Evolutionary conservation across 2,113 vertebrate species (phyloP).

Genomic region (Micronycteris hirsuta): DNA sequence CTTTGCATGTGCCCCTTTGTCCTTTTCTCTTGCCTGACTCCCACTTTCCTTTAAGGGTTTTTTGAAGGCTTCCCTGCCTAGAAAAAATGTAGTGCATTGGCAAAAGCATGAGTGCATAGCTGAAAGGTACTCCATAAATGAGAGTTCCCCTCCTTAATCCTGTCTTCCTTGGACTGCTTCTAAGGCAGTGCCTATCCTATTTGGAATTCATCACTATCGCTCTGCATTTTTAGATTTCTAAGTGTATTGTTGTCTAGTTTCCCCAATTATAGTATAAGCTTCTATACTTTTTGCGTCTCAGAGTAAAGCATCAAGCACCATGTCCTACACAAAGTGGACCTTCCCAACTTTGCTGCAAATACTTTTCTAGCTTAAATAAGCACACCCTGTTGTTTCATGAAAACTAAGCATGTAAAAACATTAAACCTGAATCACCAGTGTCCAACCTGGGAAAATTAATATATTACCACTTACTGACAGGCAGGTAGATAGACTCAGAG

Average conservation of each 20-base stretch:
- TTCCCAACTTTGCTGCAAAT: constrained; percentile 11
- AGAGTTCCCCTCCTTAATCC: background rate
- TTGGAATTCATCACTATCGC: background rate
- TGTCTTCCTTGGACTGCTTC: background rate
- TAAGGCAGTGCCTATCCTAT: background rate
- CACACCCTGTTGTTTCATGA: background rate
- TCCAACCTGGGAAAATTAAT: constrained; percentile 7
- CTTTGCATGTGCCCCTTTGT: background rate
- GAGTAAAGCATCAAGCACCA: background rate
- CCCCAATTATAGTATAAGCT: background rate
- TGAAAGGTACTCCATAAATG: background rate
- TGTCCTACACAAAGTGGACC: background rate
- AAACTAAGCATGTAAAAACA: background rate
- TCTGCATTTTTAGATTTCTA: background rate
- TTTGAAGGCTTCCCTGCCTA: background rate
- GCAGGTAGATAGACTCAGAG: background rate
- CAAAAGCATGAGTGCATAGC: background rate
- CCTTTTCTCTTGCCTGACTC: background rate
- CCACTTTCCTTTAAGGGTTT: background rate
- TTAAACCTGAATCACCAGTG: background rate
- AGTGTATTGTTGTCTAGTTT: background rate
- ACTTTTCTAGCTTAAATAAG: background rate
- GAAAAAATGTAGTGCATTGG: background rate
- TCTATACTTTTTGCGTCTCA: background rate
- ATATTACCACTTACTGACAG: background rate